Evolutionary conservation across 2,888 invertebrate genomes (phyloP).

Genomic region (Panzeria rudis): DNA sequence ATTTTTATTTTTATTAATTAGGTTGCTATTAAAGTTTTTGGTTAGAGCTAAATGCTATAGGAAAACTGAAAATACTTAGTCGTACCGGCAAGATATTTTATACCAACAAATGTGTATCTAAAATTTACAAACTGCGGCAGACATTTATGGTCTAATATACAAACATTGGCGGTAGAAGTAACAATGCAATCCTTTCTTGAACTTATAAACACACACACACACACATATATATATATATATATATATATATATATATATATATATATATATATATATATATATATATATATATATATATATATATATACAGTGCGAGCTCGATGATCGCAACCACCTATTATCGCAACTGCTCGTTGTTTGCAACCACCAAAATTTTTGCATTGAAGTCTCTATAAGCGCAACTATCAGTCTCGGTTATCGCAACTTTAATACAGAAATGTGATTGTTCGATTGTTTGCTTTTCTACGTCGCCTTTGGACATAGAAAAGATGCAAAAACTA

Average conservation of each 20-base stretch:
- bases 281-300: not conserved
- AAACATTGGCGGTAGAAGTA: slow-evolving; percentile 37
- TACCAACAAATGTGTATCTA: slow-evolving; percentile 49
- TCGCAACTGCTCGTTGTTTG: no score
- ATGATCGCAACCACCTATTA: slow-evolving; percentile 15
- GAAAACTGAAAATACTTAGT: slow-evolving; percentile 23
- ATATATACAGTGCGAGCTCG: no score
- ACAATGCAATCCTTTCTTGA: slow-evolving; percentile 28
- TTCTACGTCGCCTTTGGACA: no score
- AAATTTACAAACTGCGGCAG: slow-evolving; percentile 66
- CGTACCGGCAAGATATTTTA: slow-evolving; percentile 57
- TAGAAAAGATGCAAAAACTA: no score
- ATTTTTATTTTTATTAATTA: slow-evolving; percentile 80
- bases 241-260: no score
- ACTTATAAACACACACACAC: not conserved
- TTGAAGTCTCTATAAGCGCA: no score
- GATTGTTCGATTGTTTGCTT: no score
- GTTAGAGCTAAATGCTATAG: slow-evolving; percentile 66
- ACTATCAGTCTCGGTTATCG: no score
- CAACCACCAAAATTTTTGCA: no score
- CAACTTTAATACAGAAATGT: no score
- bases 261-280: no score
- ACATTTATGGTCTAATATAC: slow-evolving; percentile 72
- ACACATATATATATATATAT: no score
- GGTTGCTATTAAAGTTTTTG: slow-evolving; percentile 79